Base-by-base conservation (phyloP, 2,888 invertebrate genomes). In the Acleris sparsana region DNA sequence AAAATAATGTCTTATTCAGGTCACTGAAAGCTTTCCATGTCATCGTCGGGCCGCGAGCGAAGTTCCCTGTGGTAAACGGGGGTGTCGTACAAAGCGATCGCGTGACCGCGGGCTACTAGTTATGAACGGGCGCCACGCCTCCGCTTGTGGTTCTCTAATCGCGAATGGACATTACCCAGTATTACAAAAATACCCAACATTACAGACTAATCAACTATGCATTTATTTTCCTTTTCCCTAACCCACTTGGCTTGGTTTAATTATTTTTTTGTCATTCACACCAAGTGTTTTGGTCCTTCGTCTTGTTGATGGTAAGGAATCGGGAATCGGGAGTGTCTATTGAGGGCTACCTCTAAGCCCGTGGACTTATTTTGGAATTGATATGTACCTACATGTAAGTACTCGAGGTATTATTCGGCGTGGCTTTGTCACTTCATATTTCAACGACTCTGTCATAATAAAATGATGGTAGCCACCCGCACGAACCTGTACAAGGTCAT, bases 121-220 rank as follows among this genome's bases (percentile, higher is more conserved):
- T 60, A 60, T 61, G 65, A 65, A 65, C 56, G 65, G 51, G 39
- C 43, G 56, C 65, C 65, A 65, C 65, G 65, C 65, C 65, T 65
- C 9, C 51, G 18, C 51, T 59, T 53, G 64, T 55, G 60, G 49
- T 55, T 55, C 55, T 49, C 48, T 64, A 60, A 59, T 59, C 53
- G 53, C 64, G 53, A 59, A 16, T 53, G n/a, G 52, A 56, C 46
- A 55, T 59, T 60, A 60, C 55, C 16, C 43, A 55, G 18, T 55
- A 49, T 56, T 56, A 55, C 33, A 52, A 46, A 65, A 55, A 64
- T 59, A 51, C 18, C 53, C 33, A 29, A 61, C 33, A 44, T 22
- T 61, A 52, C 44, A 61, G 56, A 51, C 44, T 65, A 61, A 61
- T 65, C 43, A 25, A 61, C 25, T 33, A n/a, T 44, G 56, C 11